Conservation (phyloP, 2,113 vertebrate species). For the Rhipidura dahli region DNA sequence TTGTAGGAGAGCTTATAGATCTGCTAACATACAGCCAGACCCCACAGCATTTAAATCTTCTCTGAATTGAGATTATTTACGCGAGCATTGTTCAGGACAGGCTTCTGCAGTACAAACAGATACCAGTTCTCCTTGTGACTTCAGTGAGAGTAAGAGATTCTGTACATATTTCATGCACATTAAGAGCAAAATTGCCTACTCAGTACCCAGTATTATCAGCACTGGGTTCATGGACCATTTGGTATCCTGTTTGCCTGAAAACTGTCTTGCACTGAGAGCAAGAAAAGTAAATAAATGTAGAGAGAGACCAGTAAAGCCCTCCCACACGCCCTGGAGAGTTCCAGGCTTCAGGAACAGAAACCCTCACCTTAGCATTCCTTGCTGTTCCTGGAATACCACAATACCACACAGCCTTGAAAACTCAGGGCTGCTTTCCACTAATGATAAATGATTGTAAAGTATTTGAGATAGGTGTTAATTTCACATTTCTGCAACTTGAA, state of each 20-base stretch:
- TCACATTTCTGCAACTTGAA: not conserved
- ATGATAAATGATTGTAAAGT: not conserved
- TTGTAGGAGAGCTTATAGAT: not conserved
- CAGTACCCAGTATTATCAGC: not conserved
- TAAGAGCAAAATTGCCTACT: not conserved
- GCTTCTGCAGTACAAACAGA: not conserved
- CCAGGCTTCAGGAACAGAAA: not conserved
- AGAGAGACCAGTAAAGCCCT: not conserved
- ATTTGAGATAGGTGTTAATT: not conserved
- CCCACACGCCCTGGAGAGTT: not conserved
- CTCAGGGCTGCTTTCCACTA: not conserved
- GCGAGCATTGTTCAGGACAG: not conserved
- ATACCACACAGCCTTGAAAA: not conserved
- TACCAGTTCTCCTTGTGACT: not conserved
- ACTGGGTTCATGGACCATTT: not conserved
- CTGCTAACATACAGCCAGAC: not conserved
- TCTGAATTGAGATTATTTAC: not conserved
- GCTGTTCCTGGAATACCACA: not conserved
- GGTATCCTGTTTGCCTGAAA: constrained; percentile 1
- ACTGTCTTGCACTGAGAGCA: not conserved
- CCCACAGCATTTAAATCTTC: not conserved
- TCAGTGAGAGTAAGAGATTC: not conserved
- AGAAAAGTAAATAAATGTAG: not conserved
- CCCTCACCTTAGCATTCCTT: not conserved
- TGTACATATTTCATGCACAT: not conserved